Evolutionary conservation across 2,888 invertebrate genomes (phyloP).

Genomic region (Deroplatys truncata): DNA sequence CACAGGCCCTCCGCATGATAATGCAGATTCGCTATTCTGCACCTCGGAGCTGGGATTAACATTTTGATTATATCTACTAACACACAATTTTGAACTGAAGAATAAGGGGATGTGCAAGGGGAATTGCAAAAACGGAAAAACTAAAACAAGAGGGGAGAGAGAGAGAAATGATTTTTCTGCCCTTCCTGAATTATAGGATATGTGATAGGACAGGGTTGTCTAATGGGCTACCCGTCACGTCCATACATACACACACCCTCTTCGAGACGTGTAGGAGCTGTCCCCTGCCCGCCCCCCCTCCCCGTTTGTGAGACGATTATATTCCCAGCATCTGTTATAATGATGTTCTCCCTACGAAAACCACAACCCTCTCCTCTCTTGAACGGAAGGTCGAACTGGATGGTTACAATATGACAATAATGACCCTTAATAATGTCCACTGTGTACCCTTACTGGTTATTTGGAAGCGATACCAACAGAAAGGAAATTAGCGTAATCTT

Average conservation of each 20-base stretch:
- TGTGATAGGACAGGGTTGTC: not conserved
- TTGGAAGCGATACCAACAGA: conserved; percentile 4
- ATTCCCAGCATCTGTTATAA: conserved; percentile 23
- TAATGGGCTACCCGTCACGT: not conserved
- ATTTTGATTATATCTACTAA: no score
- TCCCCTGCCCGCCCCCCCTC: not conserved
- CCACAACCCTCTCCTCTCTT: conserved; percentile 25
- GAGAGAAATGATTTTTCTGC: no score
- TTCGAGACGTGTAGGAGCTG: not conserved
- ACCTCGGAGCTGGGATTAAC: no score
- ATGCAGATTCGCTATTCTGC: no score
- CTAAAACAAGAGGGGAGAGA: no score
- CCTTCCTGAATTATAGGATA: not conserved
- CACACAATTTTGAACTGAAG: no score
- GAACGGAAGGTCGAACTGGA: conserved; percentile 25
- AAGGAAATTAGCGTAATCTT: conserved; percentile 5
- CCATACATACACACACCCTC: not conserved
- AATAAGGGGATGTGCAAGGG: no score
- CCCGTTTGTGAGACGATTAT: conserved; percentile 1
- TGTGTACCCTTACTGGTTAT: conserved; percentile 10
- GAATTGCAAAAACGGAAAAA: no score
- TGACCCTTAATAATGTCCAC: conserved; percentile 31
- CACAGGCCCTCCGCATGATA: no score
- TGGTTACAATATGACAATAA: conserved; percentile 30
- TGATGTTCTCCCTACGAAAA: conserved; percentile 3